Evolutionary conservation across 2,888 invertebrate genomes (phyloP), one percentile per base, ranked within the genome.

Genomic region (Drosophila anomalata): DNA sequence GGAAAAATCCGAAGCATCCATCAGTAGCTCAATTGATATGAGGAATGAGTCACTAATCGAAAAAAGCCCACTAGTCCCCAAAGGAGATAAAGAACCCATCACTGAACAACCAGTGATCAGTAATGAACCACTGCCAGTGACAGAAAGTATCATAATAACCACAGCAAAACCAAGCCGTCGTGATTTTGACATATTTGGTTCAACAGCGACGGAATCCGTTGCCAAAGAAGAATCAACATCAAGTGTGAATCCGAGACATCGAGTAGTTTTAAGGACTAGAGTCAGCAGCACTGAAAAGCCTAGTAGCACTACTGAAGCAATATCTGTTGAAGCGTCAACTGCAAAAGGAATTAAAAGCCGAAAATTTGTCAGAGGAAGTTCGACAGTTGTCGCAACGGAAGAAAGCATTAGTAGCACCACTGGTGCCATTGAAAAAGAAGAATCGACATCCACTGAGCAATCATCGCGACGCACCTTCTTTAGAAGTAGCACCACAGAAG

Each of bases 391-490:
- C 11, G 4, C 14, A 3, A 17, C 17, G 1, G 41, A 41, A 8
- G 41, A 41, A 9, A 17, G 14, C 8, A 4, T n/a, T 22, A 56
- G 39, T 44, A 60, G 42, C 11, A 1, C 41, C 26, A 29, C 29
- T 0, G 65, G 55, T 11, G 12, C n/a, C 44, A 46, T 12, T 14
- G 47, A 0, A 14, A 20, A 55, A 5, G 26, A 22, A 2, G 26
- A 39, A 4, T 4, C 17, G 2, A 20, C 47, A 2, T 22, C 41
- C 20, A 39, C 50, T 2, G 65, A 58, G 17, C 42, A 8, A 12
- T n/a, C 59, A 6, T 66, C 59, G 3, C 66, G 66, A 2, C 26
- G 69, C 11, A 48, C 46, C 2, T 26, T 51, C 29, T 48, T 60
- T n/a, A 48, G 33, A 17, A 39, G 7, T 3, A 62, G 67, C 20